Evolutionary conservation across 2,113 vertebrate genomes (phyloP).

Genomic region (Microtus pennsylvanicus): DNA sequence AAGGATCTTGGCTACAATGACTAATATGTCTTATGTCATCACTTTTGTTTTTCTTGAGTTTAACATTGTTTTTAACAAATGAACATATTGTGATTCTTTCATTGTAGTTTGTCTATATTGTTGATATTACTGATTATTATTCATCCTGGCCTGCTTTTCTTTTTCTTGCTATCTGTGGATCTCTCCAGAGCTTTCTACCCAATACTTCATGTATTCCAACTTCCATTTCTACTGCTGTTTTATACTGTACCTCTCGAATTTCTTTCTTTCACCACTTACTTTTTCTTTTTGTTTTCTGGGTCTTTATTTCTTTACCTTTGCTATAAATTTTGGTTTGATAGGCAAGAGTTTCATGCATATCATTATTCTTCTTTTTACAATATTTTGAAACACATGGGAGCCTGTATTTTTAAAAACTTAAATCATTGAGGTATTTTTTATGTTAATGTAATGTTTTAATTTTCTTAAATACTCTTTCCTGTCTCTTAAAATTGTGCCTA

Average conservation of each 20-base stretch:
- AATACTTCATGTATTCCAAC: not conserved
- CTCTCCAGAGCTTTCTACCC: not conserved
- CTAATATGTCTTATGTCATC: not conserved
- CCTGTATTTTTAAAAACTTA: not conserved
- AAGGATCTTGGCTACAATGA: not conserved
- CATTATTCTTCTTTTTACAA: not conserved
- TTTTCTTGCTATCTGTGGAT: not conserved
- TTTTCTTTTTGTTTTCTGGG: not conserved
- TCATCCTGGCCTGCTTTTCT: not conserved
- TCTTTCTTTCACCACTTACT: not conserved
- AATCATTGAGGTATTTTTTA: not conserved
- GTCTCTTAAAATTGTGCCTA: not conserved
- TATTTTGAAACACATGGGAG: not conserved
- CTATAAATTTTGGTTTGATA: not conserved
- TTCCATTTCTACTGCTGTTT: not conserved
- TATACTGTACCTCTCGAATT: not conserved
- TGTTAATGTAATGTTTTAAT: not conserved
- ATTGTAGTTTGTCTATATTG: not conserved
- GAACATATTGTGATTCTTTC: not conserved
- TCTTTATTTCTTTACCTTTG: not conserved
- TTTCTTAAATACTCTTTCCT: not conserved
- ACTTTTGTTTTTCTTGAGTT: not conserved
- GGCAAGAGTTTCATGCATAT: not conserved
- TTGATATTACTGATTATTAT: not conserved
- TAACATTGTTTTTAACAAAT: not conserved